Percentiles rank a stretch among this genome's conserved stretches.
Conservation (phyloP, 2,113 vertebrate genomes). For the Corythoichthys haematopterus region DNA sequence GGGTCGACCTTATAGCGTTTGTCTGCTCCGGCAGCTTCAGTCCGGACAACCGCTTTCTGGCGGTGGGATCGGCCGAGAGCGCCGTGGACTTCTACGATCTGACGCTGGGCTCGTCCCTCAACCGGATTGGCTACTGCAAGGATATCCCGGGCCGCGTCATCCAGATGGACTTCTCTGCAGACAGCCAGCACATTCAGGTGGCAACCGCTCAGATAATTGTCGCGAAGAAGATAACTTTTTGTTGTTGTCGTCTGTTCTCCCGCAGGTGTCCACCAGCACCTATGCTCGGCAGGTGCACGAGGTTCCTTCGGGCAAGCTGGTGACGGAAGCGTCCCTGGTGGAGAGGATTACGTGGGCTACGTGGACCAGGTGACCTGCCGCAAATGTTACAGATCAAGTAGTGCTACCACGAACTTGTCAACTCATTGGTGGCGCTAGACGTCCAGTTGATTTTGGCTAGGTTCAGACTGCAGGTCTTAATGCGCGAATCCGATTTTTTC, state of each 20-base stretch:
- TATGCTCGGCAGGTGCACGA: constrained; percentile 90
- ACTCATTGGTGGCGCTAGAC: too few relatives aligned
- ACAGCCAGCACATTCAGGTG: constrained; percentile 90
- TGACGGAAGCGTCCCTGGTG: constrained; percentile 73
- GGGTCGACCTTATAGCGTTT: too few relatives aligned
- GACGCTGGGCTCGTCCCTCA: constrained; percentile 87
- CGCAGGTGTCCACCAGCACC: constrained; percentile 88
- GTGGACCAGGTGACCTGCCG: constrained; percentile 84
- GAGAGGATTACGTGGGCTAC: constrained; percentile 97
- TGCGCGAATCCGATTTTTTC: too few relatives aligned
- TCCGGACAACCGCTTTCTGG: constrained; percentile 87
- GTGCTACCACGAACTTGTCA: too few relatives aligned
- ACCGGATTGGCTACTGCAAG: constrained; percentile 91
- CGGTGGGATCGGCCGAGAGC: constrained; percentile 86
- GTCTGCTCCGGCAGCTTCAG: constrained; percentile 77
- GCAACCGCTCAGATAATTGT: too few relatives aligned
- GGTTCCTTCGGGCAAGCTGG: constrained; percentile 86
- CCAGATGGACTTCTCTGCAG: constrained; percentile 94
- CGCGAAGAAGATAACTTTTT: too few relatives aligned
- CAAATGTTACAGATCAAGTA: too few relatives aligned
- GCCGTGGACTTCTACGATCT: constrained; percentile 96
- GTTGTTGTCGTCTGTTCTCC: too few relatives aligned
- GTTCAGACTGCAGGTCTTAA: too few relatives aligned
- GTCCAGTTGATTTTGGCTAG: too few relatives aligned
- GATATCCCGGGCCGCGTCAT: constrained; percentile 90